A percentile compares a stretch with the other conserved stretches of the same genome.
Conservation (phyloP, 2,888 invertebrate genomes). For the Arctia plantaginis region DNA sequence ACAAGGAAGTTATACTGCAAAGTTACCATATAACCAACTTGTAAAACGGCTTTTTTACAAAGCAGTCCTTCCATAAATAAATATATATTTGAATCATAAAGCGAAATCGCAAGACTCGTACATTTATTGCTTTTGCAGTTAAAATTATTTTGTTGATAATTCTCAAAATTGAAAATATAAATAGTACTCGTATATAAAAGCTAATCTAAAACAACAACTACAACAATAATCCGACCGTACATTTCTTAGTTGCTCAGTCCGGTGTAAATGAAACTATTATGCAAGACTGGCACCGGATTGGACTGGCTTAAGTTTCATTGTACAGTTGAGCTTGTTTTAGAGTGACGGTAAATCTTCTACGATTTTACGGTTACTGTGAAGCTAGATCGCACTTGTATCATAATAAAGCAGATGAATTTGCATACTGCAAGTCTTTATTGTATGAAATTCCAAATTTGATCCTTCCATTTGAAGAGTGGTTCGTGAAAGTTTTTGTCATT, state of each 20-base stretch:
- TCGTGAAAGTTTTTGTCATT: neutral
- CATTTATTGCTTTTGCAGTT: neutral
- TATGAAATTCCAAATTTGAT: constrained; percentile 43
- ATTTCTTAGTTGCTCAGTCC: constrained; percentile 26
- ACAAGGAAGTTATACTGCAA: neutral
- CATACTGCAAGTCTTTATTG: constrained; percentile 50
- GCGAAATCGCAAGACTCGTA: neutral
- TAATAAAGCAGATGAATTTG: constrained; percentile 56
- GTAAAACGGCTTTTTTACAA: no score
- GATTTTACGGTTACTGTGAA: constrained; percentile 59
- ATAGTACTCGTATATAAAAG: neutral
- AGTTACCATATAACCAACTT: neutral
- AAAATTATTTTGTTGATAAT: neutral
- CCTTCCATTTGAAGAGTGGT: constrained; percentile 17
- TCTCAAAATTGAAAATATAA: neutral
- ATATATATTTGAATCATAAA: neutral
- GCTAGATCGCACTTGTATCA: constrained; percentile 57
- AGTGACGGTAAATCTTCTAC: constrained; percentile 65
- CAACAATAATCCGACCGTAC: neutral
- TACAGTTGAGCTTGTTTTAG: constrained; percentile 66
- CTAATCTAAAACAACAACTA: neutral
- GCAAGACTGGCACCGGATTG: constrained; percentile 62
- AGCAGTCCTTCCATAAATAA: no score
- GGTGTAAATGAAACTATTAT: constrained; percentile 58
- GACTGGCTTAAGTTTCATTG: constrained; percentile 67